Evolutionary conservation across 2,797 vertebrate genomes (phyloP).

Genomic region (Hephaestus fuliginosus): DNA sequence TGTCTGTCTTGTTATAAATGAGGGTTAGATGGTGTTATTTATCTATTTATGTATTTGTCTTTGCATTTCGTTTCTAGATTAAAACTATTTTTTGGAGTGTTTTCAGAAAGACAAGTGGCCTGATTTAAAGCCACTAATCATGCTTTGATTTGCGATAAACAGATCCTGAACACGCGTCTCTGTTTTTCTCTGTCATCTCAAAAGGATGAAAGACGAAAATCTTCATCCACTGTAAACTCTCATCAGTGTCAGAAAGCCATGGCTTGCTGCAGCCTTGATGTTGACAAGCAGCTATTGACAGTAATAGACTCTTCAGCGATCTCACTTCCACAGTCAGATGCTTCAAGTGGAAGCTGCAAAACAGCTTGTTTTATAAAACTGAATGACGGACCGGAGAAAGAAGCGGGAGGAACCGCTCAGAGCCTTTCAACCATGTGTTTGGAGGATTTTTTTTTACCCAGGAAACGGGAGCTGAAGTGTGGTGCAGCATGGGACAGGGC

Average conservation of each 20-base stretch:
- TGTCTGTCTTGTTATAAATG: too few relatives aligned
- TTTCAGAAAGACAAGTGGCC: slow-evolving; percentile 16
- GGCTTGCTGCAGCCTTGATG: slow-evolving; percentile 58
- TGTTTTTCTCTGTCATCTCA: slow-evolving; percentile 14
- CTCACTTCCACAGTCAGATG: slow-evolving; percentile 12
- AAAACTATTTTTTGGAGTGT: neutral
- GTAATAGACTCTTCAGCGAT: slow-evolving; percentile 52
- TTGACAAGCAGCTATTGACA: slow-evolving; percentile 50
- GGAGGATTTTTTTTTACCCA: slow-evolving; percentile 87
- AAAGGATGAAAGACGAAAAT: slow-evolving; percentile 26
- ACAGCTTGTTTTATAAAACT: slow-evolving; percentile 27
- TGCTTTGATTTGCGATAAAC: slow-evolving; percentile 37
- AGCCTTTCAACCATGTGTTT: slow-evolving; percentile 12
- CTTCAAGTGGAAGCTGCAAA: slow-evolving; percentile 44
- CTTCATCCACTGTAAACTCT: slow-evolving; percentile 23
- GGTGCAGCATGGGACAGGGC: slow-evolving; percentile 83
- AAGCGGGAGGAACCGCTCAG: slow-evolving; percentile 5
- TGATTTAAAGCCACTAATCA: neutral
- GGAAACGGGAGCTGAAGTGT: slow-evolving; percentile 78
- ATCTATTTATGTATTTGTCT: neutral
- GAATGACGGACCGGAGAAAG: slow-evolving; percentile 10
- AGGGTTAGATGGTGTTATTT: neutral
- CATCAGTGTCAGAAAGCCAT: slow-evolving; percentile 33
- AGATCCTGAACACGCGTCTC: neutral
- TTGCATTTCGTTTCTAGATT: slow-evolving; percentile 2